Base-by-base conservation (phyloP, 2,797 vertebrate species). In the Champsocephalus gunnari region DNA sequence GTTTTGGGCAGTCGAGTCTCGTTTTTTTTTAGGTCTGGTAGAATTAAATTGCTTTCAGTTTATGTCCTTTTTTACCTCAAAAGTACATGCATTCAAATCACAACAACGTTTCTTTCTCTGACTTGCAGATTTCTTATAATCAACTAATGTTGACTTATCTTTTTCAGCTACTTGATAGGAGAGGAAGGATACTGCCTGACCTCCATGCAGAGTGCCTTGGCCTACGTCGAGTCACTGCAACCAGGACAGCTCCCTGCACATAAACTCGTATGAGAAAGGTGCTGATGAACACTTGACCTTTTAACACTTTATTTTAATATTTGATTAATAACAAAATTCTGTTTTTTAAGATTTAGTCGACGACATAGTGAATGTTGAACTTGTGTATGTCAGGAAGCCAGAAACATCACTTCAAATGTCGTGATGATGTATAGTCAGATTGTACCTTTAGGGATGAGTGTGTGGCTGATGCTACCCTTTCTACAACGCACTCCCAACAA, bases 121-220 rank as follows among this genome's bases (percentile, higher is more conserved):
- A 32, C 61, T 47, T 51, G 44, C 41, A 43, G 16, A 55, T 19
- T 17, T 55, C 4, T 59, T 48, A n/a, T 50, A 5, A 12, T 58
- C 16, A 16, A 38, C 59, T 71, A 59, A 83, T 53, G 21, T 11
- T 50, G 2, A 0, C 59, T 34, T 80, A 5, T 89, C 9, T 80
- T 13, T 79, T 73, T 11, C 92, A 99, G 98, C 78, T 97, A 95
- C 87, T 88, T 99, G 88, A 97, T 99, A 3, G 98, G 98, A 66
- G 98, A 99, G 84, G 98, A 99, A 53, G 98, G 98, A 0, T 99
- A 99, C 93, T 99, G 98, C 79, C 92, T 99, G 83, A 99, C 97
- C 0, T 99, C 98, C 3, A 91, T 99, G 92, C 97, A 97, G 94
- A 99, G 97, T 0, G 97, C 98, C 1, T 82, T 99, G 89, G 93